Base-by-base conservation (phyloP, 2,113 vertebrate genomes). In the Ailuropoda melanoleuca region DNA sequence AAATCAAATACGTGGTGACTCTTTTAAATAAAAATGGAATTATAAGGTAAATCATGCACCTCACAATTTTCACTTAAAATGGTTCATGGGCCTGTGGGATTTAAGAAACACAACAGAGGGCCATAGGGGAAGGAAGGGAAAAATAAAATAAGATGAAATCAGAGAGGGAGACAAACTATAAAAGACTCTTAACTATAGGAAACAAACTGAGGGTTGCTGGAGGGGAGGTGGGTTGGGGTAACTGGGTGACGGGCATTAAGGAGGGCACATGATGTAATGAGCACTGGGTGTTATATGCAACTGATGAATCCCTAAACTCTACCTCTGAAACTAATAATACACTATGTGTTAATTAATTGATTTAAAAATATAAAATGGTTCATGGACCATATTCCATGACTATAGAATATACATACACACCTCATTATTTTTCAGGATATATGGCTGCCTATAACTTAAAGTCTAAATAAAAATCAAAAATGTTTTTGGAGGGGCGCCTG, bases 11-110 rank as follows among this genome's bases (percentile, higher is more conserved):
- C 23, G 82, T 4, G 34, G 17, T 60, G 66, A 87, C 90, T 94
- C 90, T 94, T 87, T 88, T 55, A 97, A 89, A 29, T 85, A 24
- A 80, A 95, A 95, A 93, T 53, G 13, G 62, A 94, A 94, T 64
- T 88, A 24, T 66, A 95, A 15, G 39, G 58, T 85, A 60, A 89
- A 93, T 66, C 64, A 96, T 46, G 13, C 21, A 82, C 91, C n/a
- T 86, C 85, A 58, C 13, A 68, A 12, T 84, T 78, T 31, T 84
- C 34, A 78, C 60, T 93, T 93, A 70, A 95, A 93, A 88, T 87
- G 75, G 81, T 37, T 81, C 86, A 93, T 48, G 37, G 66, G 48
- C 46, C 37, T 70, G 34, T n/a, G 64, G 34, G n/a, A 68, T 68
- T 68, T 68, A 68, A 68, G 64, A n/a, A 68, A 64, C 26, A 64